phyloP scores from a whole-genome alignment of 2,888 invertebrate genomes.

The Eueremaeus valkanovi region DNA sequence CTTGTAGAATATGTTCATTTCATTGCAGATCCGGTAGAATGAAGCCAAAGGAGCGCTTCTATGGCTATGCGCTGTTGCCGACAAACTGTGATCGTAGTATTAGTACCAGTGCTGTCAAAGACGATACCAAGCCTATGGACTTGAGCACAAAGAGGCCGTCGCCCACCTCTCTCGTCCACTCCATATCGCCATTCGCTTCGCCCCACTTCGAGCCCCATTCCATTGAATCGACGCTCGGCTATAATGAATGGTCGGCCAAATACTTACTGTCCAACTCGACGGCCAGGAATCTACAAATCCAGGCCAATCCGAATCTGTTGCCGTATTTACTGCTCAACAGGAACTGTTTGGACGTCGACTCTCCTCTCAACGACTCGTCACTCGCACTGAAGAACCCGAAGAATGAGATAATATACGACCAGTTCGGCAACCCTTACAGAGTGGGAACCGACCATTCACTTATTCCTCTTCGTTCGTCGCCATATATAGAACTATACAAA shows the following conservation, averaged over 20 bases:
- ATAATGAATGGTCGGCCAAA: conserved; percentile 21
- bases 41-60: conserved; percentile 41
- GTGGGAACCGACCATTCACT: conserved; percentile 26
- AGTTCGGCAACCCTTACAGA: conserved; percentile 21
- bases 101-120: conserved; percentile 13
- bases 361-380: neutral
- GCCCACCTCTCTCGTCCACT: neutral
- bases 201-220: neutral
- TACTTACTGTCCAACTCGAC: neutral
- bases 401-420: conserved; percentile 24
- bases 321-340: conserved; percentile 32
- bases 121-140: conserved; percentile 43
- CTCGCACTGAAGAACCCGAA: neutral
- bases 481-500: conserved; percentile 25
- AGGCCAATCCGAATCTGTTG: conserved; percentile 29
- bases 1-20: conserved; percentile 25
- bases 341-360: neutral
- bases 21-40: conserved; percentile 22
- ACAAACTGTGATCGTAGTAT: conserved; percentile 21
- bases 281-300: conserved; percentile 1
- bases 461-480: conserved; percentile 7
- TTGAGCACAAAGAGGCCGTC: conserved; percentile 41
- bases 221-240: neutral
- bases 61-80: conserved; percentile 36
- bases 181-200: neutral